Evolutionary conservation across 2,888 invertebrate species (phyloP).

Genomic region (Drosophila mercatorum): DNA sequence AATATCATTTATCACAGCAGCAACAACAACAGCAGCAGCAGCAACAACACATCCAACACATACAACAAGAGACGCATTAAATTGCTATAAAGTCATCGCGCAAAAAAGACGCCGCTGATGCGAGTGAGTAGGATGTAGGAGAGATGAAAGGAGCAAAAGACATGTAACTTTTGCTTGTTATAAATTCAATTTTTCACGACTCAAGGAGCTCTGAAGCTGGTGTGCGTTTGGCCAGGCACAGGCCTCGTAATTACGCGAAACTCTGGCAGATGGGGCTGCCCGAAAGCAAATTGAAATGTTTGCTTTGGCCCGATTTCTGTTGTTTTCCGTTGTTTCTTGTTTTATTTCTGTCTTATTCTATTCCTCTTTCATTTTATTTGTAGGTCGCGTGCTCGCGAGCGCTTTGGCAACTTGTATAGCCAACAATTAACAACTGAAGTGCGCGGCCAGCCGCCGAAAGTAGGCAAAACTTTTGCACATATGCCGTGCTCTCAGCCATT

Average conservation of each 20-base stretch:
- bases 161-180: conserved; percentile 69
- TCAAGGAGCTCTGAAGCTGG: conserved; percentile 26
- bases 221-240: not conserved
- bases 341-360: conserved; percentile 9
- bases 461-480: conserved; percentile 66
- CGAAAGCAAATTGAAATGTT: conserved; percentile 66
- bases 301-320: conserved; percentile 13
- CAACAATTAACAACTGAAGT: conserved; percentile 70
- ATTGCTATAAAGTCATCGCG: conserved; percentile 76
- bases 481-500: conserved; percentile 65
- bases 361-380: conserved; percentile 4
- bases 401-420: conserved; percentile 70
- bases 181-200: conserved; percentile 72
- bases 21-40: conserved; percentile 29
- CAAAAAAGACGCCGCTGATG: conserved; percentile 46
- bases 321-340: conserved; percentile 9
- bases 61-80: conserved; percentile 58
- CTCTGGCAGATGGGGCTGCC: conserved; percentile 22
- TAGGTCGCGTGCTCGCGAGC: conserved; percentile 53
- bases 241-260: conserved; percentile 45
- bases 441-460: conserved; percentile 38
- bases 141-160: conserved; percentile 14
- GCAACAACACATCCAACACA: not conserved
- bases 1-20: conserved; percentile 70
- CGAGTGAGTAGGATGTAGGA: conserved; percentile 10